Evolutionary conservation across 2,888 invertebrate species (phyloP), one percentile per base, ranked within the genome.

Genomic region (Hypercompe scribonia): DNA sequence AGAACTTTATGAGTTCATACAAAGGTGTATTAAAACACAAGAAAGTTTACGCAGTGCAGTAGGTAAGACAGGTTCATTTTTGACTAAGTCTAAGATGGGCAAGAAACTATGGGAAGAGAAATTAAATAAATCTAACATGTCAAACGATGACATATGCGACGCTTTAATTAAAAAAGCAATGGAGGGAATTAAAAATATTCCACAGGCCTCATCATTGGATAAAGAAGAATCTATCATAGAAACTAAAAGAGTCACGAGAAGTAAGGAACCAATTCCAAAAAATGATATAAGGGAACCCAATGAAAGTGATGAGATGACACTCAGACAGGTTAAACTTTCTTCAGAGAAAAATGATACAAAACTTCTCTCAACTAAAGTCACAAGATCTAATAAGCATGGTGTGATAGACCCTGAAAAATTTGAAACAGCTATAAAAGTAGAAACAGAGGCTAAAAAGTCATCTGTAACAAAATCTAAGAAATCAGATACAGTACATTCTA

Each of bases 71-170:
- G 87, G 82, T 34, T 84, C 89, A 65, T 78, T 89, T 66, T 63
- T 82, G 39, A 81, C 75, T 39, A 95, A 94, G 88, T 84, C 87
- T n/a, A 94, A 91, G 81, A 87, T 58, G 68, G 67, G 86, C n/a
- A 83, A 92, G 61, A 88, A 87, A 39, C 74, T 90, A 33, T 96
- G 96, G 96, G 94, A 95, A 76, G 90, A 94, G 68, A 92, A 93
- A 80, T 82, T 96, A 61, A 92, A 90, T 78, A 89, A 94, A 86
- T 92, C 91, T 0, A 95, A 95, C 65, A 90, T 95, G 81, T 91
- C 95, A 0, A 96, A 96, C 87, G 95, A 95, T 83, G 94, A 95
- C 76, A 93, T 95, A 69, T 96, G 96, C 86, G 90, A 96, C 85
- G 94, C 94, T 24, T 80, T 95, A 36, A 93, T 96, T 65, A 92